Evolutionary conservation across 2,888 invertebrate genomes (phyloP), one percentile per base, ranked within the genome.

Genomic region (Lithosia quadra): DNA sequence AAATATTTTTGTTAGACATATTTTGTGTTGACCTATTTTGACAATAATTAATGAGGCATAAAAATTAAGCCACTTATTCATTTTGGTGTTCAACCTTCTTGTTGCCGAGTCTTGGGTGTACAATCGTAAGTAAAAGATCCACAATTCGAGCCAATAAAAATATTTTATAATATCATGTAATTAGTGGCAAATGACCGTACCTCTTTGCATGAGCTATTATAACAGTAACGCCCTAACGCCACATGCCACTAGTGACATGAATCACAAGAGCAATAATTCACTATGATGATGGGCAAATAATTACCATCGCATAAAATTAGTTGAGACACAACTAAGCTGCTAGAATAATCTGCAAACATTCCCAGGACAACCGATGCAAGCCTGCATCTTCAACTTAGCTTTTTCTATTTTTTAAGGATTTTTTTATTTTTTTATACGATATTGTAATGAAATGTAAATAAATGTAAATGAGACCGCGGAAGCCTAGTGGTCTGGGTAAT

Each of bases 191-290:
- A 65, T 22, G 65, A 28, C 18, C 36, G 36, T 8, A 11, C n/a
- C 2, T 7, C 11, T 24, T 28, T 13, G 15, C 63, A 18, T 34
- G n/a, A 34, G 22, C 22, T 34, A 63, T 63, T 53, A 36, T 22
- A 36, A 9, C 15, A 49, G 21, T 21, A 39, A 4, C 22, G 18
- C 49, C 65, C 53, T 65, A 53, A 65, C 60, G 60, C 65, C 34
- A 65, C 24, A 28, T 60, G 53, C 53, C 59, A 49, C 33, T 9
- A 28, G 33, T n/a, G 18, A 59, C 21, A 60, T 65, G 36, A 65
- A 65, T 65, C 65, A 60, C 53, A 7, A 8, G 33, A 4, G 53
- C n/a, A 58, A 65, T 65, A 36, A 64, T 39, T 58, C 43, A 49
- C 43, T 24, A 43, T 7, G 43, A 57, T 58, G 58, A 57, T 36